phyloP scores from a whole-genome alignment of 1,140 invertebrate species.

The Gyrodactylus salaris region DNA sequence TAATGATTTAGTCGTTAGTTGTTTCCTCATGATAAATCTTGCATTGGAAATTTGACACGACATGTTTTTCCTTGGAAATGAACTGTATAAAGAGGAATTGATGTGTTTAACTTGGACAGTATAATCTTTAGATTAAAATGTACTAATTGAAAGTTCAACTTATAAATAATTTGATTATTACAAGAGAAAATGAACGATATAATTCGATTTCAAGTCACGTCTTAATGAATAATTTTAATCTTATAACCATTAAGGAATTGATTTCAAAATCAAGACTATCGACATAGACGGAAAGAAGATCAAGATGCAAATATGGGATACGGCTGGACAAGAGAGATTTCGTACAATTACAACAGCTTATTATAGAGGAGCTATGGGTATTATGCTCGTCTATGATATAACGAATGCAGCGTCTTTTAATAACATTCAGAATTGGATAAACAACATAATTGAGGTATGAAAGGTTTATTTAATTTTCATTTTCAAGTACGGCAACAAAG shows the following conservation, averaged over 20 bases:
- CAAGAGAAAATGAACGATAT: too few species aligned
- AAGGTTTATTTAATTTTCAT: neutral
- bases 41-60: too few species aligned
- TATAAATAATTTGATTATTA: too few species aligned
- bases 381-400: constrained; percentile 14
- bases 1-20: too few species aligned
- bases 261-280: constrained; percentile 4
- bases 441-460: constrained; percentile 51
- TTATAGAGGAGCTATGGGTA: constrained; percentile 37
- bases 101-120: too few species aligned
- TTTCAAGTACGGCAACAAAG: constrained; percentile 94
- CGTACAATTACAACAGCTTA: constrained; percentile 89
- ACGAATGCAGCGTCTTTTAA: constrained; percentile 8
- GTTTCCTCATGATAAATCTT: too few species aligned
- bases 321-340: constrained; percentile 74
- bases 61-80: too few species aligned
- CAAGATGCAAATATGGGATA: constrained; percentile 35
- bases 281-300: constrained; percentile 5
- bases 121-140: too few species aligned
- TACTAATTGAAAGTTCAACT: too few species aligned
- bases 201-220: too few species aligned
- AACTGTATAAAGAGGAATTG: too few species aligned
- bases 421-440: constrained; percentile 24
- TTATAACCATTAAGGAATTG: neutral
- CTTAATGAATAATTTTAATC: too few species aligned